Conservation (phyloP, 2,113 vertebrate species). For the Aspidoscelis tigris region DNA sequence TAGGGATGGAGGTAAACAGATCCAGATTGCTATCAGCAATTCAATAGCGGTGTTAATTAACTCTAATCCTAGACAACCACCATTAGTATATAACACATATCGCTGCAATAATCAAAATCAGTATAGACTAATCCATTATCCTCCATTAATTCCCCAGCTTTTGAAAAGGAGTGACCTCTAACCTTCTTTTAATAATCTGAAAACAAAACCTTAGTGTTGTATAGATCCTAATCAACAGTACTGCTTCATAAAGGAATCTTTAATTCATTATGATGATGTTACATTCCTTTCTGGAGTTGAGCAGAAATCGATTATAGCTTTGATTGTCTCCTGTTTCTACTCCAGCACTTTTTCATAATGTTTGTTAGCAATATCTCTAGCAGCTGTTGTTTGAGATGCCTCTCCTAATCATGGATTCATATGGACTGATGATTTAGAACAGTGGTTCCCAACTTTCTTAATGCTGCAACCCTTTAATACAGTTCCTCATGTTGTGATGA, state of each 20-base stretch:
- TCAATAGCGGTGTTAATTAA: slow-evolving; percentile 49
- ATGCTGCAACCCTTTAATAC: too few species aligned
- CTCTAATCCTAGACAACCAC: slow-evolving; percentile 42
- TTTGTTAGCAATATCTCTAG: not conserved
- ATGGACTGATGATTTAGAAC: too few species aligned
- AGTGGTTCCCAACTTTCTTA: too few species aligned
- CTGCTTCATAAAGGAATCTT: slow-evolving; percentile 20
- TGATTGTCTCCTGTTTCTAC: slow-evolving; percentile 19
- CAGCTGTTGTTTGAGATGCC: not conserved
- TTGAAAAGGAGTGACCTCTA: slow-evolving; percentile 20
- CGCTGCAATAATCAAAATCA: slow-evolving; percentile 33
- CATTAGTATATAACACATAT: slow-evolving; percentile 39
- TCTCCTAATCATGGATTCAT: too few species aligned
- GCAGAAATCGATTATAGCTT: slow-evolving; percentile 12
- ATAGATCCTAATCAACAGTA: slow-evolving; percentile 39
- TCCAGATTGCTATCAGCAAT: slow-evolving; percentile 18
- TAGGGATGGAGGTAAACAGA: slow-evolving; percentile 34
- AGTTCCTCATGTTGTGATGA: too few species aligned
- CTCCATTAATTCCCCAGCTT: slow-evolving; percentile 38
- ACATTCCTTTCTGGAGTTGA: not conserved
- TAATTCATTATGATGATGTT: not conserved
- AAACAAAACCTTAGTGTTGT: slow-evolving; percentile 33
- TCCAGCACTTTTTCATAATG: slow-evolving; percentile 19
- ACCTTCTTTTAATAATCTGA: slow-evolving; percentile 34
- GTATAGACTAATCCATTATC: slow-evolving; percentile 49